These are phyloP conservation scores for Ctenopoma kingsleyae DNA, from an alignment of 2,797 vertebrate species.

Conservation along the genomic window DNA sequence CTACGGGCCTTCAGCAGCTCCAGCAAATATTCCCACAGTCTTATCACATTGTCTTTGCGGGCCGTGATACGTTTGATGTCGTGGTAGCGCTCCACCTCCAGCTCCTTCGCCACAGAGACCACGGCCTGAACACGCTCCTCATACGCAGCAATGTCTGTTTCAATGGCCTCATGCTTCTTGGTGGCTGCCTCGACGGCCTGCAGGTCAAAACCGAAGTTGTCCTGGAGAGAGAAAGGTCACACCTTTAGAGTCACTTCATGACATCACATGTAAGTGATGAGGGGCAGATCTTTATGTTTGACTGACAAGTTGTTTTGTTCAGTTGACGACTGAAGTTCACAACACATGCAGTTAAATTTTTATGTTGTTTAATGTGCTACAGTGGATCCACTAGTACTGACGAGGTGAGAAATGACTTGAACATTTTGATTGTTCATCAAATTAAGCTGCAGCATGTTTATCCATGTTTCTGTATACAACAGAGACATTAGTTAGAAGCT, in stretches of 20 bases:
- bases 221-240: slow-evolving; percentile 74
- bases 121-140: slow-evolving; percentile 91
- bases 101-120: slow-evolving; percentile 91
- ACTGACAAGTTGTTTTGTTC: too few relatives aligned
- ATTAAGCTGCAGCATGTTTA: too few relatives aligned
- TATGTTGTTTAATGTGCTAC: too few relatives aligned
- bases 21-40: slow-evolving; percentile 97
- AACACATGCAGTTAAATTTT: too few relatives aligned
- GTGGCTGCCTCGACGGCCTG: slow-evolving; percentile 93
- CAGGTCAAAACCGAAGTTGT: slow-evolving; percentile 94
- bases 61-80: slow-evolving; percentile 93
- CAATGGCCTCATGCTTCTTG: slow-evolving; percentile 94
- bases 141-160: slow-evolving; percentile 92
- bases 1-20: slow-evolving; percentile 94
- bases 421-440: too few relatives aligned
- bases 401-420: too few relatives aligned
- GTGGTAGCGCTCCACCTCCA: slow-evolving; percentile 93
- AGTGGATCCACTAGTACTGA: too few relatives aligned
- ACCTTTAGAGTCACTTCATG: not conserved
- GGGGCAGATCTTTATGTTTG: not conserved
- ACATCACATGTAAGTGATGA: not conserved
- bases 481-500: not conserved
- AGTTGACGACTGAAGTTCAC: too few relatives aligned
- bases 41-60: slow-evolving; percentile 94
- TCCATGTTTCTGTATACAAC: too few relatives aligned